phyloP scores from a whole-genome alignment of 2,888 invertebrate genomes.

The Apamea anceps region DNA sequence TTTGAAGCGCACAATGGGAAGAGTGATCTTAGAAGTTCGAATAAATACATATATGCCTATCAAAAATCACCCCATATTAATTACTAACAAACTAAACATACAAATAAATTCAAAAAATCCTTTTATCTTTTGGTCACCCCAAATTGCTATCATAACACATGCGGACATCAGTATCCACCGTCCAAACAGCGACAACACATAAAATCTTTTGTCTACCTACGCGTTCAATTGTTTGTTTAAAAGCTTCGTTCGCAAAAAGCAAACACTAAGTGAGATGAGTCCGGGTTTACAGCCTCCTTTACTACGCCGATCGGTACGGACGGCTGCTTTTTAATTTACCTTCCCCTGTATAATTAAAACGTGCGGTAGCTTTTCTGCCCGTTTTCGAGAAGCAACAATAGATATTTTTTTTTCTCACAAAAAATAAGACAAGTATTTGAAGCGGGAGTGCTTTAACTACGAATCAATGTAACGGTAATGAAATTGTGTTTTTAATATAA shows the following conservation, averaged over 20 bases:
- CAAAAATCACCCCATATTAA: slow-evolving; percentile 10
- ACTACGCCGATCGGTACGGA: slow-evolving; percentile 79
- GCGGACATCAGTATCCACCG: slow-evolving; percentile 40
- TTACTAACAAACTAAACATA: too few species aligned
- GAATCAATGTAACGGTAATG: slow-evolving; percentile 59
- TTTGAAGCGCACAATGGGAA: too few species aligned
- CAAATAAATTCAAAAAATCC: background rate
- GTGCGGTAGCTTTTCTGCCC: slow-evolving; percentile 78
- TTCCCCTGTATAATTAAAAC: slow-evolving; percentile 87
- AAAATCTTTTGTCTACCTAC: slow-evolving; percentile 69
- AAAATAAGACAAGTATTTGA: slow-evolving; percentile 61
- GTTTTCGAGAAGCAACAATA: slow-evolving; percentile 81
- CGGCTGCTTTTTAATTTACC: slow-evolving; percentile 88
- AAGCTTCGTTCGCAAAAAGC: slow-evolving; percentile 65
- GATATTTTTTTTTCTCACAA: slow-evolving; percentile 70
- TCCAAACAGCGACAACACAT: slow-evolving; percentile 66
- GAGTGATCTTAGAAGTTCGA: too few species aligned
- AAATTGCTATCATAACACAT: slow-evolving; percentile 31
- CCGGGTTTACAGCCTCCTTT: slow-evolving; percentile 76
- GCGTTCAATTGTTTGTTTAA: slow-evolving; percentile 73
- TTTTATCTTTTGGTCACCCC: background rate
- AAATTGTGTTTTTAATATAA: slow-evolving; percentile 55
- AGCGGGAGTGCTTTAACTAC: slow-evolving; percentile 46
- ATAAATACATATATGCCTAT: too few species aligned
- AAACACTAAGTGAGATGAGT: slow-evolving; percentile 74